phyloP scores from a whole-genome alignment of 1,140 invertebrate genomes.

The Pseudachorutes palmiensis region DNA sequence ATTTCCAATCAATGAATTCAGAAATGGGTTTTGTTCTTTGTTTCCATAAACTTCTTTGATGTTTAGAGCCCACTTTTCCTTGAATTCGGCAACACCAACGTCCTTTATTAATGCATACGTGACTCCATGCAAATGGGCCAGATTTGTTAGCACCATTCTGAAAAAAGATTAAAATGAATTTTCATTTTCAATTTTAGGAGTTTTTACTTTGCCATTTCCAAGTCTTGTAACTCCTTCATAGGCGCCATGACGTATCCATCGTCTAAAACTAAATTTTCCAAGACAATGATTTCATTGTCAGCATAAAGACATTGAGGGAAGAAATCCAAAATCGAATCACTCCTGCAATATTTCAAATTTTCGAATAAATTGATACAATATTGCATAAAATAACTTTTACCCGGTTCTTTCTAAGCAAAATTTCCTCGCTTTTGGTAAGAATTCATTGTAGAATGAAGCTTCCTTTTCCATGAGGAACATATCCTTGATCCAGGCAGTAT shows the following conservation, averaged over 20 bases:
- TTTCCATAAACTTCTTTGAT: background rate
- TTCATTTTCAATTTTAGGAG: background rate
- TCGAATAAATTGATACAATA: no score
- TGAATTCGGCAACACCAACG: background rate
- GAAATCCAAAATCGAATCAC: slow-evolving; percentile 14
- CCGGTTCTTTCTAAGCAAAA: background rate
- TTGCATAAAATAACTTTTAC: slow-evolving; percentile 7
- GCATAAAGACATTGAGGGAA: slow-evolving; percentile 3
- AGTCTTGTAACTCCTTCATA: background rate
- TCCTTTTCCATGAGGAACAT: background rate
- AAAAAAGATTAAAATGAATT: background rate
- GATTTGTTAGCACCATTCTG: slow-evolving; percentile 7
- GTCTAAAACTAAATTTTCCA: slow-evolving; percentile 10
- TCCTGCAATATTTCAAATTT: no score
- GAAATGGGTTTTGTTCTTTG: background rate
- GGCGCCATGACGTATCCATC: background rate
- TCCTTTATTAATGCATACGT: slow-evolving; percentile 4
- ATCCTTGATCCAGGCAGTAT: background rate
- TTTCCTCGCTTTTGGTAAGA: background rate
- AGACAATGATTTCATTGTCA: background rate
- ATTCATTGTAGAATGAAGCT: background rate
- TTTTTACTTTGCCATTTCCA: slow-evolving; percentile 1
- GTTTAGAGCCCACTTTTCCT: background rate
- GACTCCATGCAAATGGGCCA: slow-evolving; percentile 4
- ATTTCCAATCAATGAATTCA: background rate